phyloP scores from a whole-genome alignment of 2,888 invertebrate species.

The Eupithecia centaureata region DNA sequence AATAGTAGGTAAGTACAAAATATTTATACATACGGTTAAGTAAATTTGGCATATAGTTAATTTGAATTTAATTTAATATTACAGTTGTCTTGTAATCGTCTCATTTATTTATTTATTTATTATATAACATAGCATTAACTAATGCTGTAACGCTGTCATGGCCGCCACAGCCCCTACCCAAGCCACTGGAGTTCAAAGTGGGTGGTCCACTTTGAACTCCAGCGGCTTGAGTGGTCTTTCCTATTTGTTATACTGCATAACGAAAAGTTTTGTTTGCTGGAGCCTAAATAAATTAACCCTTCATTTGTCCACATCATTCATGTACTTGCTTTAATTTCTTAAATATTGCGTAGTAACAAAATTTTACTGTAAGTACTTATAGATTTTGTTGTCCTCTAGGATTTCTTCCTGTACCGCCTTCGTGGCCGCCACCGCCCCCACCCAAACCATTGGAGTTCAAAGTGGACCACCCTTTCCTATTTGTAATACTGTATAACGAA shows the following conservation, averaged over 20 bases:
- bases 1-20: no score
- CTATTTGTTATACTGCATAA: slow-evolving; percentile 12
- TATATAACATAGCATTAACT: no score
- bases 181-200: slow-evolving; percentile 17
- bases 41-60: neutral
- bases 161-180: slow-evolving; percentile 14
- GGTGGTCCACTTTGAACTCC: slow-evolving; percentile 34
- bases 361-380: neutral
- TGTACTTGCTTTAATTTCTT: no score
- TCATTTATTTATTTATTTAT: no score
- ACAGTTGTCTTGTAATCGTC: no score
- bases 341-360: neutral
- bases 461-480: slow-evolving; percentile 39
- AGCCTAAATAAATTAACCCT: slow-evolving; percentile 8
- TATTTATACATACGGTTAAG: no score
- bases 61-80: neutral
- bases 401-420: neutral
- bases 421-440: slow-evolving; percentile 20
- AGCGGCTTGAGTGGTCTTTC: slow-evolving; percentile 18
- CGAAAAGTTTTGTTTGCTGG: slow-evolving; percentile 23
- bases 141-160: no score
- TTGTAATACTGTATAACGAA: slow-evolving; percentile 36
- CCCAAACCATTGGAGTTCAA: slow-evolving; percentile 20
- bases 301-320: no score
- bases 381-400: slow-evolving; percentile 9